phyloP scores from a whole-genome alignment of 2,797 vertebrate genomes.

The Peromyscus nudipes region DNA sequence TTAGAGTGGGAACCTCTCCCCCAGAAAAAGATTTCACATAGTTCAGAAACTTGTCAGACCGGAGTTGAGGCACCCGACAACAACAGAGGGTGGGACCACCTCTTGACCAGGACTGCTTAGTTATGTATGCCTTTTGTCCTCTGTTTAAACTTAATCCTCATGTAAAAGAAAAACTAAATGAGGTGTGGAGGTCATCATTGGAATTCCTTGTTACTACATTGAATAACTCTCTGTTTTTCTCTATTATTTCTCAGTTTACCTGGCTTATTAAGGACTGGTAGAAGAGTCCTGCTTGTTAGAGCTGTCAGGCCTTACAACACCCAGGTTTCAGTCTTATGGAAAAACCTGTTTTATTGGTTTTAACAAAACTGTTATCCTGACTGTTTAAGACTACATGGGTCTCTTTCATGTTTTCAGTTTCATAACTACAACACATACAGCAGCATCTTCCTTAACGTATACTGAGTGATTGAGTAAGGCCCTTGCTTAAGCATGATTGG shows the following conservation, averaged over 20 bases:
- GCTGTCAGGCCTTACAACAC: too few relatives aligned
- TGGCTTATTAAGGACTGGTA: neutral
- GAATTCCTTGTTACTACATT: neutral
- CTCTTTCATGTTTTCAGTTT: neutral
- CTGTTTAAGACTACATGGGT: neutral
- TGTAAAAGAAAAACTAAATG: neutral
- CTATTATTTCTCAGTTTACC: neutral
- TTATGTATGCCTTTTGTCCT: neutral
- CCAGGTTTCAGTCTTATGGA: neutral
- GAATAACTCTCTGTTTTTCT: neutral
- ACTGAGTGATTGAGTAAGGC: neutral
- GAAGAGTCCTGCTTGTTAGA: neutral
- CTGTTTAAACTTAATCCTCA: neutral
- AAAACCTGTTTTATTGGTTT: neutral
- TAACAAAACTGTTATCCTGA: neutral
- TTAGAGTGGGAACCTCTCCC: neutral
- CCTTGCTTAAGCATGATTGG: neutral
- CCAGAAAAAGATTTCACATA: neutral
- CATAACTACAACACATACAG: neutral
- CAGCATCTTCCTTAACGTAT: too few relatives aligned
- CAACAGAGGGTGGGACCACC: fast-evolving
- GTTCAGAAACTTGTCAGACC: neutral
- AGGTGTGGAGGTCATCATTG: too few relatives aligned
- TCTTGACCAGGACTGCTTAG: neutral
- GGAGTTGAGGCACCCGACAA: neutral